phyloP scores from a whole-genome alignment of 2,888 invertebrate species.

The Sabatieria punctata region DNA sequence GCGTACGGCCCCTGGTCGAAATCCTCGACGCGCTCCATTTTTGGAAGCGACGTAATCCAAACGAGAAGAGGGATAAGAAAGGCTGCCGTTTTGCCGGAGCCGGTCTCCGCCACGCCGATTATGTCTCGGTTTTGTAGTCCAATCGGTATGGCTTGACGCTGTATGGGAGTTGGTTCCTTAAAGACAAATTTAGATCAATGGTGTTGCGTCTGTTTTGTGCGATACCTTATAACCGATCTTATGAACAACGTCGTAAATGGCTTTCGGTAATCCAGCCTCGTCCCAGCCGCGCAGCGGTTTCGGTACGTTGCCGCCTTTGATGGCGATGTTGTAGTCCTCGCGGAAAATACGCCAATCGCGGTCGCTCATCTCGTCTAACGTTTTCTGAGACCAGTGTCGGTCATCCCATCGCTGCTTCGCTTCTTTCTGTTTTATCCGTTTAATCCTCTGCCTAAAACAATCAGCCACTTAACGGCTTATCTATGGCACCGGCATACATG shows the following conservation, averaged over 20 bases:
- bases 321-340: slow-evolving; percentile 95
- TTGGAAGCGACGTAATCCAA: slow-evolving; percentile 95
- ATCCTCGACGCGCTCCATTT: slow-evolving; percentile 50
- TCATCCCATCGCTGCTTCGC: slow-evolving; percentile 98
- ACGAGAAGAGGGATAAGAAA: slow-evolving; percentile 88
- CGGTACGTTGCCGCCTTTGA: slow-evolving; percentile 79
- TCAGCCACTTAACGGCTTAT: too few relatives aligned
- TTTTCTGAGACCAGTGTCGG: slow-evolving; percentile 94
- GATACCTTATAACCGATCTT: slow-evolving; percentile 67
- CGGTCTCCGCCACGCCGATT: slow-evolving; percentile 98
- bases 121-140: slow-evolving; percentile 60
- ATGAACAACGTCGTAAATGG: slow-evolving; percentile 79
- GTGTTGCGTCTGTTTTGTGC: too few relatives aligned
- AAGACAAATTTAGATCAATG: too few relatives aligned
- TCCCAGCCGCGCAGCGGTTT: slow-evolving; percentile 88
- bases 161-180: slow-evolving; percentile 92
- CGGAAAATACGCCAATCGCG: slow-evolving; percentile 98
- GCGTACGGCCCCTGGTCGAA: slow-evolving; percentile 61
- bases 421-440: slow-evolving; percentile 80
- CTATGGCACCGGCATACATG: too few relatives aligned
- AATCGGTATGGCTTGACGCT: slow-evolving; percentile 96
- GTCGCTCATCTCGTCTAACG: slow-evolving; percentile 84
- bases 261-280: slow-evolving; percentile 71
- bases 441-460: slow-evolving; percentile 48
- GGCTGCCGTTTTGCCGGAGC: slow-evolving; percentile 94